phyloP scores from a whole-genome alignment of 1,140 invertebrate species.

The Trichonephila clavipes region DNA sequence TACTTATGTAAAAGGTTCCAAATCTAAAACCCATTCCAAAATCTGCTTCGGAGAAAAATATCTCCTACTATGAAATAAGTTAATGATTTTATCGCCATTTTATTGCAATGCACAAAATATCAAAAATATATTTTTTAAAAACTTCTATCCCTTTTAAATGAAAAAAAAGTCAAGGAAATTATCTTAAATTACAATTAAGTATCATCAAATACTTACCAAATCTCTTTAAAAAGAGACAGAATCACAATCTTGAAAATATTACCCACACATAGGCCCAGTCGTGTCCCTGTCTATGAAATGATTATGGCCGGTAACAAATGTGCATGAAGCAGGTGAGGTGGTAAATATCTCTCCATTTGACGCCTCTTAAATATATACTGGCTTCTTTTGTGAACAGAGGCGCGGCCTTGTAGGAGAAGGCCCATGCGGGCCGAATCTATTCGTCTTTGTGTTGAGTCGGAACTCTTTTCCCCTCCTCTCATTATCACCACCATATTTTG shows the following conservation, averaged over 20 bases:
- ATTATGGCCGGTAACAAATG: background rate
- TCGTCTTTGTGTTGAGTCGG: constrained; percentile 25
- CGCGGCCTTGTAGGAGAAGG: constrained; percentile 44
- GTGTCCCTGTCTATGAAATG: background rate
- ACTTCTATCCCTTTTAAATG: too few species aligned
- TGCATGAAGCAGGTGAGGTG: constrained; percentile 10
- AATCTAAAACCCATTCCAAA: too few species aligned
- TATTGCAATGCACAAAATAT: too few species aligned
- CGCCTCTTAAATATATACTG: constrained; percentile 49
- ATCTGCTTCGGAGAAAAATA: too few species aligned
- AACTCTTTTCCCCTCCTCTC: constrained; percentile 11
- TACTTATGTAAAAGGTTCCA: too few species aligned
- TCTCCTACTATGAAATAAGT: too few species aligned
- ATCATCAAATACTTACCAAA: background rate
- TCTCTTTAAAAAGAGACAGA: background rate
- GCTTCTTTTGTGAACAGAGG: constrained; percentile 17
- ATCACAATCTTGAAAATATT: background rate
- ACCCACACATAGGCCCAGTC: background rate
- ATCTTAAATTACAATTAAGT: too few species aligned
- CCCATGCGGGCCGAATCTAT: constrained; percentile 41
- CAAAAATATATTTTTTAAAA: too few species aligned
- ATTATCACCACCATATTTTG: constrained; percentile 56
- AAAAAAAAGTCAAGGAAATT: too few species aligned
- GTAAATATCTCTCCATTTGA: background rate
- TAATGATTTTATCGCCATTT: too few species aligned